Evolutionary conservation across 1,140 invertebrate species (phyloP).

Genomic region (Archegozetes longisetosus): DNA sequence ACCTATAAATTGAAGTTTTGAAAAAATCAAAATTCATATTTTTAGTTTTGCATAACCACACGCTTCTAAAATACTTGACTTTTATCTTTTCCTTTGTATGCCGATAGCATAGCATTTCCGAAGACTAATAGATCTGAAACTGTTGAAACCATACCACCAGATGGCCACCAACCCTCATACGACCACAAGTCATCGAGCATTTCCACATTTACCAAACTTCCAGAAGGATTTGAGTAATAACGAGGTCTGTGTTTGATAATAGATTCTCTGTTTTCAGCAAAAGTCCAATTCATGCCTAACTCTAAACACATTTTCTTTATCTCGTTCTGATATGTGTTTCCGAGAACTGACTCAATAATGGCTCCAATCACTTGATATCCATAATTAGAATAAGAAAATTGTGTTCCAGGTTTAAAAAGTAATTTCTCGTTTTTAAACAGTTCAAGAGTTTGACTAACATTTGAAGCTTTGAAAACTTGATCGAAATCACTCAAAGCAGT

Average conservation of each 20-base stretch:
- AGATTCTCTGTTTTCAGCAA: background rate
- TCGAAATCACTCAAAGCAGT: background rate
- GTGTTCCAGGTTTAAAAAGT: background rate
- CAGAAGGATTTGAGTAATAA: background rate
- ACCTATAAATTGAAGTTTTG: background rate
- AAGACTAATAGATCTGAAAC: slow-evolving; percentile 2
- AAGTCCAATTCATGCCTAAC: background rate
- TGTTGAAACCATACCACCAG: slow-evolving; percentile 7
- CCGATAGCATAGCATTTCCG: background rate
- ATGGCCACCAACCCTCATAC: slow-evolving; percentile 3
- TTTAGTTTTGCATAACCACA: background rate
- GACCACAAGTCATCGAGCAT: background rate
- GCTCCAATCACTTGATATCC: background rate
- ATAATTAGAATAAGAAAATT: background rate
- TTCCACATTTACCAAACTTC: background rate
- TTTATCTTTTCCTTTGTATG: background rate
- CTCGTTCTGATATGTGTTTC: background rate
- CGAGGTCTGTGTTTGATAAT: background rate
- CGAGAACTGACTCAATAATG: background rate
- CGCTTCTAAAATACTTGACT: background rate
- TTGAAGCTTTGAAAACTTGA: background rate
- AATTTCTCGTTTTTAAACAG: background rate
- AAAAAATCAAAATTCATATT: background rate
- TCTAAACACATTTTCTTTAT: background rate
- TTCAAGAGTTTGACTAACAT: background rate